Conservation (phyloP, 2,888 invertebrate genomes). For the Trichacis sp. region DNA sequence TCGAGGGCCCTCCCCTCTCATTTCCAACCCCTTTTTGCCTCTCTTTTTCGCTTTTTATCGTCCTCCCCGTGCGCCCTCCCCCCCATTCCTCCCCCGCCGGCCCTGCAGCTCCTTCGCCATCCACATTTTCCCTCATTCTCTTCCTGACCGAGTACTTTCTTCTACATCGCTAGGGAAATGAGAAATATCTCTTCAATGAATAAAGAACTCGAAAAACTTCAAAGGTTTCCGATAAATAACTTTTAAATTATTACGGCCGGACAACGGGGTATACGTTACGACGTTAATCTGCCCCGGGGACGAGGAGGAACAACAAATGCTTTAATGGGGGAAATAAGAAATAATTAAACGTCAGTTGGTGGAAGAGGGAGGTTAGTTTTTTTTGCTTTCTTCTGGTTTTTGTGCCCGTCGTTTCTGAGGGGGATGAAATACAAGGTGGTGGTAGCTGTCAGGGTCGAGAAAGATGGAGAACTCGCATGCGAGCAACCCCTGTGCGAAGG, state of each 20-base stretch:
- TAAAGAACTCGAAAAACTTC: conserved; percentile 1
- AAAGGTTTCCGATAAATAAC: neutral
- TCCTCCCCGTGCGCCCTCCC: conserved; percentile 16
- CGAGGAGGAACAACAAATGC: neutral
- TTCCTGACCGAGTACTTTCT: conserved; percentile 35
- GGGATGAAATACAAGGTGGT: conserved; percentile 12
- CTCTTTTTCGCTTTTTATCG: conserved; percentile 44
- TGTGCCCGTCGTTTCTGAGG: conserved; percentile 6
- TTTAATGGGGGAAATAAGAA: conserved; percentile 5
- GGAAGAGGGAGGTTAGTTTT: neutral
- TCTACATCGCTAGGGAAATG: conserved; percentile 26
- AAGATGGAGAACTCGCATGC: conserved; percentile 4
- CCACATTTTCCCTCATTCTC: conserved; percentile 28
- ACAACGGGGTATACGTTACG: neutral
- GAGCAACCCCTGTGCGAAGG: conserved; percentile 2
- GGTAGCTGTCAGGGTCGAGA: conserved; percentile 6
- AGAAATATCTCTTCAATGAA: conserved; percentile 17
- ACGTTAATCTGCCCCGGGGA: neutral
- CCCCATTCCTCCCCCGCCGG: conserved; percentile 26
- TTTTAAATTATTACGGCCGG: neutral
- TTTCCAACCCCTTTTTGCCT: conserved; percentile 41
- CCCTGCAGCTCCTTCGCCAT: conserved; percentile 24
- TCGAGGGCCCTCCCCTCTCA: conserved; percentile 33
- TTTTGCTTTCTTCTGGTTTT: too few species aligned
- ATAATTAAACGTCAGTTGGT: conserved; percentile 7